Percentiles rank a stretch among this genome's conserved stretches.
phyloP scores from a whole-genome alignment of 2,888 invertebrate species.

The Ophraella communa region DNA sequence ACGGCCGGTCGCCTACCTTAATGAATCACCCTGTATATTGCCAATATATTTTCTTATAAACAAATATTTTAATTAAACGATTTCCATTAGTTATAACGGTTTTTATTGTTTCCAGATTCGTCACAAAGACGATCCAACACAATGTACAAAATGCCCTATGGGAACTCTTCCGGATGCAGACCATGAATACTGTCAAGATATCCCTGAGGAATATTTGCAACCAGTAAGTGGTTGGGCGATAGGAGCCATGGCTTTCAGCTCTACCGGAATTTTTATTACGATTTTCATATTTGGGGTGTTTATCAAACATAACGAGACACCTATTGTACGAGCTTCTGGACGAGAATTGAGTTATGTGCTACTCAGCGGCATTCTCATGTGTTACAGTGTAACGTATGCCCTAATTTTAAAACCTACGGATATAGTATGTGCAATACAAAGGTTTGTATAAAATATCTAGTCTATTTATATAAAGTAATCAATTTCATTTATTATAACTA shows the following conservation, averaged over 20 bases:
- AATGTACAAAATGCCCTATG: constrained; percentile 81
- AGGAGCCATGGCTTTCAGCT: constrained; percentile 89
- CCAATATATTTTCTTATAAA: too few species aligned
- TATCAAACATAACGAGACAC: constrained; percentile 82
- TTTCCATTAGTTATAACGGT: not conserved
- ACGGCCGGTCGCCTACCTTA: too few species aligned
- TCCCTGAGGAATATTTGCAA: constrained; percentile 82
- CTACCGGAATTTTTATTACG: constrained; percentile 75
- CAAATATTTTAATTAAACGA: not conserved
- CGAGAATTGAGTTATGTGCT: constrained; percentile 90
- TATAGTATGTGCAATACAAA: constrained; percentile 87
- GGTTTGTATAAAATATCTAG: constrained; percentile 64
- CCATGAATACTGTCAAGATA: constrained; percentile 75
- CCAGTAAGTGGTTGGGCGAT: constrained; percentile 91
- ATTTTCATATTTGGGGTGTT: constrained; percentile 68
- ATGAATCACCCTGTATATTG: too few species aligned
- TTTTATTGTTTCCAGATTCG: constrained; percentile 68
- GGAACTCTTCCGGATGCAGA: constrained; percentile 83
- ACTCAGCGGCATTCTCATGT: constrained; percentile 86
- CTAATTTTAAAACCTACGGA: constrained; percentile 87
- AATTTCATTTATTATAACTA: too few species aligned
- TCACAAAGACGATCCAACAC: constrained; percentile 79
- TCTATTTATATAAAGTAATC: too few species aligned
- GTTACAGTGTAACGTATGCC: constrained; percentile 91
- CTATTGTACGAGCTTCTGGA: constrained; percentile 96